Evolutionary conservation across 2,797 vertebrate species (phyloP), one percentile per base, ranked within the genome.

Genomic region (Dendrocincla fuliginosa): DNA sequence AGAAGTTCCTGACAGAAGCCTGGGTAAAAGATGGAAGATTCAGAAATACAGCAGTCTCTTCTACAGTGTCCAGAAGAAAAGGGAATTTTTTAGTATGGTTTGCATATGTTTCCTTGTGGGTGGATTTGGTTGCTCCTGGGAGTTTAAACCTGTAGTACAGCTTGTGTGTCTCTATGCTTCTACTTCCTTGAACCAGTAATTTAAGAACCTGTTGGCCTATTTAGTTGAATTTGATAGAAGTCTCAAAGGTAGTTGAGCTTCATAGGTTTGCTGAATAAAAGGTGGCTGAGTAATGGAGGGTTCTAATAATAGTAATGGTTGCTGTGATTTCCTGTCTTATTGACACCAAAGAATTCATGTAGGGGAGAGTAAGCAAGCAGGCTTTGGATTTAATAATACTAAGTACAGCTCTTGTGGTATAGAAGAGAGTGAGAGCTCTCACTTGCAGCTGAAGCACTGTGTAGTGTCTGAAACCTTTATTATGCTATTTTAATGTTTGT

Each of bases 401-500:
- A 37, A 69, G 13, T 85, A 59, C 5, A 32, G 18, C 15, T 92
- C 10, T 50, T 49, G 25, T 57, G 16, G 10, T 41, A 5, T 13
- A 84, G 52, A 85, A 92, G 53, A 68, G 74, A 50, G 49, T 19
- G 32, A 69, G 84, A 91, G 52, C 53, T 84, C 16, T 28, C 8
- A 37, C 65, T 94, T 94, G 49, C 24, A 76, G 52, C 90, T 94
- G 53, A 88, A 94, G 74, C 75, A 49, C 19, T 79, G 73, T 79
- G 65, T 79, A 33, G 41, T 87, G 87, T 86, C 78, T 94, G 87
- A 97, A 95, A 84, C 53, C 55, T 56, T 82, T 96, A 93, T 94
- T 96, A 89, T 86, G 74, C 76, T 92, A 86, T 93, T 93, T 96
- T 96, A 93, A 96, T 95, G 74, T 95, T 97, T 93, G 87, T 93